Conservation (phyloP, 2,113 vertebrate genomes). For the Daphoenositta chrysoptera region DNA sequence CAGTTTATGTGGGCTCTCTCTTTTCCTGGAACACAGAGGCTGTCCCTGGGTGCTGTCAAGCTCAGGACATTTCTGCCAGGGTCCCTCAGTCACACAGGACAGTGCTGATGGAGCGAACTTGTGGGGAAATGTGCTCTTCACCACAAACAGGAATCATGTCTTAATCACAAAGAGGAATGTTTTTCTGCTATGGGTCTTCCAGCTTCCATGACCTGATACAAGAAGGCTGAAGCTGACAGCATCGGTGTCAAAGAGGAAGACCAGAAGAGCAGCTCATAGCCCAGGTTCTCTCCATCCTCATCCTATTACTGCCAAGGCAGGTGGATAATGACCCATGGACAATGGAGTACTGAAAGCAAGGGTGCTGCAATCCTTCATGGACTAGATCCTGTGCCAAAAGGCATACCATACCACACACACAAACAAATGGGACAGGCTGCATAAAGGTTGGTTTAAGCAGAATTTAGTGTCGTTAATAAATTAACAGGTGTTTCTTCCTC, state of each 20-base stretch:
- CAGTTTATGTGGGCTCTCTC: background rate
- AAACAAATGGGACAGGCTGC: background rate
- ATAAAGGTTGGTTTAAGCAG: background rate
- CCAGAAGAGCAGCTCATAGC: background rate
- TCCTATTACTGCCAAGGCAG: background rate
- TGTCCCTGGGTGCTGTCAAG: background rate
- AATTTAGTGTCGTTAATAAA: background rate
- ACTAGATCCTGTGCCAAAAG: background rate
- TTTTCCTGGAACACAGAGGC: background rate
- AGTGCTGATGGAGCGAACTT: background rate
- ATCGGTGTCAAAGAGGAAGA: fast-evolving
- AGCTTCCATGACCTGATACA: background rate
- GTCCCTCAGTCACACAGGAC: fast-evolving
- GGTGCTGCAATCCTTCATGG: background rate
- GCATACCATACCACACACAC: background rate
- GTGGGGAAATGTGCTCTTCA: background rate
- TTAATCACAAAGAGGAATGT: background rate
- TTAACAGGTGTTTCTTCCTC: background rate
- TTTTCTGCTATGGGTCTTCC: background rate
- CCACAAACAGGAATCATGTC: background rate
- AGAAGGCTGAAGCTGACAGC: background rate
- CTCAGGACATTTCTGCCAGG: background rate
- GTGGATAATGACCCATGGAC: background rate
- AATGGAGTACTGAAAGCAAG: background rate
- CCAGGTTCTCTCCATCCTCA: background rate